Evolutionary conservation across 2,888 invertebrate genomes (phyloP), one percentile per base, ranked within the genome.

Genomic region (Bibio marci): DNA sequence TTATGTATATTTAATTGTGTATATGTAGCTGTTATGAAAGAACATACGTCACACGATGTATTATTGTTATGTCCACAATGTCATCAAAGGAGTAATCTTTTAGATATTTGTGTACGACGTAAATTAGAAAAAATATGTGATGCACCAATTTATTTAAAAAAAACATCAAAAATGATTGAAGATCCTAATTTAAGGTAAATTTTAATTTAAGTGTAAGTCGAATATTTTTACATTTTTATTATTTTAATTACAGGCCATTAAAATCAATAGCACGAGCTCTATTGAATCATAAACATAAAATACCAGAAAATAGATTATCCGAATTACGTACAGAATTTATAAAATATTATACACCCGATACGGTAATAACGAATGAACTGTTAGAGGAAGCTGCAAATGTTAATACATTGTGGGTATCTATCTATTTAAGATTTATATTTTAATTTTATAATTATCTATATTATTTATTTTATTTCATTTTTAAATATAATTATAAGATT

Each of bases 1-100:
- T n/a, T n/a, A n/a, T n/a, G n/a, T n/a, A n/a, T n/a, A n/a, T n/a
- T n/a, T n/a, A n/a, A n/a, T n/a, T n/a, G n/a, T n/a, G n/a, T n/a
- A n/a, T n/a, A n/a, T 30, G 12, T 30, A 70, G 71, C 70, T 36
- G 64, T 78, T 30, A 74, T 85, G 73, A 86, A 86, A 55, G 73
- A 79, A 18, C 83, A 82, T 56, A 72, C 76, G 6, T 83, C 81
- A 0, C 86, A 86, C 57, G 86, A 87, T 59, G 71, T 85, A 34
- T 58, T 86, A 19, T 55, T 85, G 43, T 57, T 87, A 35, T 87
- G 86, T 56, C 64, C 67, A 30, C 42, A 49, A 2, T 87, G 86
- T 52, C 85, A 87, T 59, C 73, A 73, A 50, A 54, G 58, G 18
- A 80, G 80, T 57, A 79, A 78, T 54, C 62, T 65, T 30, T 62